Base-by-base conservation (phyloP, 2,113 vertebrate species). In the Brienomyrus longianalis region DNA sequence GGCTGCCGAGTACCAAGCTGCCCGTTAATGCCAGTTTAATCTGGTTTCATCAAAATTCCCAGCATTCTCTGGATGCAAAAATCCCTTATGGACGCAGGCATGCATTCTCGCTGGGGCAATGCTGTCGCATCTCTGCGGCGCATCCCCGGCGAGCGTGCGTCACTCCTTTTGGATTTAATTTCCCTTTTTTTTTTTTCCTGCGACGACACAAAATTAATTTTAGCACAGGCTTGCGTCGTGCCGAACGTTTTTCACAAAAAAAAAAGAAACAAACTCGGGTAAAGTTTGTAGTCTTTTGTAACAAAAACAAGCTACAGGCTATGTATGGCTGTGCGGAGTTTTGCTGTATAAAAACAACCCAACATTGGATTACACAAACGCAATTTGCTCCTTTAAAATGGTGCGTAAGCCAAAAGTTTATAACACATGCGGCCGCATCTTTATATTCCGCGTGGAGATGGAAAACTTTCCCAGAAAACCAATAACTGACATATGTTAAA, bases 171-270 rank as follows among this genome's bases (percentile, higher is more conserved):
- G 48, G 23, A 52, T 54, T 39, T 56, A 19, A 87, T 87, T 84
- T 56, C 35, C 85, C 13, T 13, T 52, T 83, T 54, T 52, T 51
- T 87, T n/a, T 54, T 83, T 51, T 8, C 11, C 31, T 56, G 50
- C 85, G 27, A 39, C 85, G 23, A 54, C 85, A 87, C n/a, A 54
- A 87, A 54, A 87, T 87, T 54, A 35, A 86, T 86, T 86, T 86
- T 87, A 48, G 83, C 13, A 39, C 31, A 27, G 48, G 51, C 51
- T 87, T 56, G 85, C 85, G 31, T 35, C 48, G 13, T 86, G 85
- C 85, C 17, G 0, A 3, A 7, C n/a, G 11, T 23, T 84, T 45
- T 84, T 48, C 6, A n/a, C 43, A 45, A 9, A 47, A 83, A 48
- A 48, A 84, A 47, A 43, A 23, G 8, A 39, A 39, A 19, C 9